Conservation (phyloP, 2,888 invertebrate species). For the Chrysolina americana region DNA sequence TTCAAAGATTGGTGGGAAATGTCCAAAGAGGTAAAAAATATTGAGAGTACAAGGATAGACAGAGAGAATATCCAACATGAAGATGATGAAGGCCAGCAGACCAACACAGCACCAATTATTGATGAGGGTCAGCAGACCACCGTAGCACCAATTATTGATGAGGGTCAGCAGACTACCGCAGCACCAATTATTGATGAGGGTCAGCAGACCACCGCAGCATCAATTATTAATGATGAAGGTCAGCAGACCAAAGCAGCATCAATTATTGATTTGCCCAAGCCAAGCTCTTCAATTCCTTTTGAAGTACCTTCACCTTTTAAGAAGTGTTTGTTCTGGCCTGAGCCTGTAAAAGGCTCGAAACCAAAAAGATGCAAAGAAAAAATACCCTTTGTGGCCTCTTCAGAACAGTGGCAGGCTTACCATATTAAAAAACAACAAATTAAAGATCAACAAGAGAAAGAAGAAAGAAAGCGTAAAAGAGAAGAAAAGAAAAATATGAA, state of each 20-base stretch:
- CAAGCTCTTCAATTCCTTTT: conserved; percentile 11
- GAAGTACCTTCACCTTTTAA: conserved; percentile 11
- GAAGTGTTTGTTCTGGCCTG: conserved; percentile 21
- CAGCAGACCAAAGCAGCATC: not conserved
- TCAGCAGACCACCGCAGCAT: conserved; percentile 21
- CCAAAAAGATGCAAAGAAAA: conserved; percentile 27
- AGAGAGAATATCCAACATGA: conserved; percentile 17
- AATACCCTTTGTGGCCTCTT: conserved; percentile 13
- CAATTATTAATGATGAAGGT: not conserved
- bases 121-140: conserved; percentile 1
- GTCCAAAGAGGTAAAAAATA: conserved; percentile 21
- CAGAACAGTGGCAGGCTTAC: conserved; percentile 27
- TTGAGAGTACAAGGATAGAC: conserved; percentile 11
- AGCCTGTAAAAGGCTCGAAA: conserved; percentile 24
- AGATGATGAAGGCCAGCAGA: not conserved
- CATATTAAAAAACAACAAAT: conserved; percentile 28
- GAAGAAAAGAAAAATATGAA: conserved; percentile 28
- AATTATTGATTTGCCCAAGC: not conserved
- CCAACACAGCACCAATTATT: conserved; percentile 7
- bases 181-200: not conserved
- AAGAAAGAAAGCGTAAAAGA: conserved; percentile 19
- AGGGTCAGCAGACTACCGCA: not conserved
- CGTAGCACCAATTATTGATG: conserved; percentile 23
- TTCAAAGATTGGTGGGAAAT: conserved; percentile 17
- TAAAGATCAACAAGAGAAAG: conserved; percentile 24